Base-by-base conservation (phyloP, 2,888 invertebrate species). In the Hecatera dysodea region DNA sequence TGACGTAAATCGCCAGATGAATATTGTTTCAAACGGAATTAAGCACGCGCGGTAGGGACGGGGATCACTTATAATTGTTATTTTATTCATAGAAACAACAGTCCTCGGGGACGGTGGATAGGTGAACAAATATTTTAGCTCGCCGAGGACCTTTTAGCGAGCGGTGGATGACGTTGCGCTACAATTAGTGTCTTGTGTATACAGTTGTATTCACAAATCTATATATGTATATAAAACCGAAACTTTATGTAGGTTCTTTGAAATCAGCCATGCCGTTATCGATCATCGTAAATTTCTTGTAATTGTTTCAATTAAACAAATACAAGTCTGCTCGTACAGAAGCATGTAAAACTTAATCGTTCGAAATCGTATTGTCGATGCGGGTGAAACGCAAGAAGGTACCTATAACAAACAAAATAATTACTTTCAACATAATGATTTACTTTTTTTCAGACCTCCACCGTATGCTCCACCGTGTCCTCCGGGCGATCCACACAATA, bases 51-150 rank as follows among this genome's bases (percentile, higher is more conserved):
- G 88, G 84, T 87, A 90, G 93, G 92, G 92, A 87, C 88, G 89
- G 90, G 90, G 94, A 95, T 94, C 95, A 96, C 95, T 95, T 95
- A 95, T 96, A 96, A 96, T 96, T 96, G 96, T 96, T 96, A 96
- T 96, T 96, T 96, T 96, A 96, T 96, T 96, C 96, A 96, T 96
- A 96, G 96, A 94, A 96, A 95, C 91, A 95, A 94, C 93, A 94
- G 90, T 93, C 95, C 95, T 90, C 71, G 76, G 93, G 93, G 94
- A 91, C 88, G 78, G 72, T 84, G 90, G 91, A 93, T 94, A 93
- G 94, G 94, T 93, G 94, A 89, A 89, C 95, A 94, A 95, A 95
- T 95, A 95, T 95, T 95, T 92, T 95, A 92, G 86, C 89, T 88
- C 78, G 87, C 88, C 90, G 90, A 95, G 93, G 88, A 93, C 94